phyloP scores from a whole-genome alignment of 2,888 invertebrate species.

The Eumacrocentrus americanus region DNA sequence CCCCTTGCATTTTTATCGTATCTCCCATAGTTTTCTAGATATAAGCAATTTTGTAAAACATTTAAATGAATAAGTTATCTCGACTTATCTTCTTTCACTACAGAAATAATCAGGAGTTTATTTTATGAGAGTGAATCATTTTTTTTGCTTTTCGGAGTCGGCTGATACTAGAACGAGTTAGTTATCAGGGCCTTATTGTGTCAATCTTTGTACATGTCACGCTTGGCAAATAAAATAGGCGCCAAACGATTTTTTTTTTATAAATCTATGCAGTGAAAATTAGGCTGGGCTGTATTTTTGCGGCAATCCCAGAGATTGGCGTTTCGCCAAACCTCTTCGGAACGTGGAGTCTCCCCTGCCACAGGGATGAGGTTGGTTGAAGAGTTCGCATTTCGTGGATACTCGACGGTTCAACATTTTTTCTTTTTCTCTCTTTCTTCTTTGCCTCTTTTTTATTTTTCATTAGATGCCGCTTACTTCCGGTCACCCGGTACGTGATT shows the following conservation, averaged over 20 bases:
- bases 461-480: not conserved
- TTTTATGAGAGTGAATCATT: not conserved
- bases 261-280: slow-evolving; percentile 36
- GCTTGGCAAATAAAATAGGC: not conserved
- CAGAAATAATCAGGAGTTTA: not conserved
- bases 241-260: slow-evolving; percentile 18
- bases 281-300: slow-evolving; percentile 36
- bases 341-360: slow-evolving; percentile 11
- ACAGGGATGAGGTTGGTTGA: slow-evolving; percentile 5
- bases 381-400: slow-evolving; percentile 11
- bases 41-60: too few species aligned
- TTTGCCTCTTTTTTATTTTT: slow-evolving; percentile 20
- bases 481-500: slow-evolving; percentile 5
- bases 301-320: slow-evolving; percentile 42
- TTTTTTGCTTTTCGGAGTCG: slow-evolving; percentile 5
- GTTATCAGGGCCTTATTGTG: not conserved
- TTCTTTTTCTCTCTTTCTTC: slow-evolving; percentile 15
- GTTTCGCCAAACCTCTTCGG: slow-evolving; percentile 38
- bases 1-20: too few species aligned
- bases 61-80: too few species aligned
- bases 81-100: too few species aligned
- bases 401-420: slow-evolving; percentile 5
- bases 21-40: too few species aligned
- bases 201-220: too few species aligned
- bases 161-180: too few species aligned